Conservation (phyloP, 2,888 invertebrate genomes). For the Noctua janthina region DNA sequence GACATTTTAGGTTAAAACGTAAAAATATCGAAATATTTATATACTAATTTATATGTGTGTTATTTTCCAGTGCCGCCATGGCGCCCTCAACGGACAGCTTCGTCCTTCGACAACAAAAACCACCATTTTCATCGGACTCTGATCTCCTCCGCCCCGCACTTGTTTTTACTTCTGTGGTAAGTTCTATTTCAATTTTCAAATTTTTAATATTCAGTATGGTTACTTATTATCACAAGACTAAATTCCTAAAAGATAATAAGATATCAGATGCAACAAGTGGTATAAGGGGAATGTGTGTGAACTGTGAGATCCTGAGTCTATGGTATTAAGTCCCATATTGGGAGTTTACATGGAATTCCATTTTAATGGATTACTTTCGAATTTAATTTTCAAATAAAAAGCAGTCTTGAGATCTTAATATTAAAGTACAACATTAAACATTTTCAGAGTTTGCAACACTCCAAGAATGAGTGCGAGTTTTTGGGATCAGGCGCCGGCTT, state of each 20-base stretch:
- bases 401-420: neutral
- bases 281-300: neutral
- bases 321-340: neutral
- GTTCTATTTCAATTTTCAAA: slow-evolving; percentile 59
- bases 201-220: neutral
- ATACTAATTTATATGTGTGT: slow-evolving; percentile 59
- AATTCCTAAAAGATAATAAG: neutral
- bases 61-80: slow-evolving; percentile 94
- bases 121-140: slow-evolving; percentile 82
- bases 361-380: neutral
- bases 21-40: neutral
- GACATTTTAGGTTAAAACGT: no score
- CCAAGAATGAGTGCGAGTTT: slow-evolving; percentile 84
- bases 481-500: slow-evolving; percentile 85
- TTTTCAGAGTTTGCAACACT: slow-evolving; percentile 80
- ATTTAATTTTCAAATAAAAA: slow-evolving; percentile 47
- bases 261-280: neutral
- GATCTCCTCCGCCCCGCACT: slow-evolving; percentile 72
- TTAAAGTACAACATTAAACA: slow-evolving; percentile 30
- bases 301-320: neutral
- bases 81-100: slow-evolving; percentile 93
- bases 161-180: slow-evolving; percentile 80
- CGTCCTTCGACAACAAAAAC: slow-evolving; percentile 91
- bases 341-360: neutral
- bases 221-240: neutral